Conservation (phyloP, 1,140 invertebrate species). For the Diachasma alloeum region DNA sequence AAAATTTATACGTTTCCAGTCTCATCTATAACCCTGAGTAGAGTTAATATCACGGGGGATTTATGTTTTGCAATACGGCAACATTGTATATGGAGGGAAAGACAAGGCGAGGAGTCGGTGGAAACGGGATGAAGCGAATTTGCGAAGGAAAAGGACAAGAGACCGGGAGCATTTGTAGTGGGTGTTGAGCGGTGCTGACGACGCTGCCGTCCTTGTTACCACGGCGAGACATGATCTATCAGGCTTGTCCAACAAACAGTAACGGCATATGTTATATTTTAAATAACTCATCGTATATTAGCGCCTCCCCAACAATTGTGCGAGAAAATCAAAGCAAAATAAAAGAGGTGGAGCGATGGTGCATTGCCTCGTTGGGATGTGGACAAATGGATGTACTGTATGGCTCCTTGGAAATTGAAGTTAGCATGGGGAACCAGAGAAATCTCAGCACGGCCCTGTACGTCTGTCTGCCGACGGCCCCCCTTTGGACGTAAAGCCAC, state of each 20-base stretch:
- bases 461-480: background rate
- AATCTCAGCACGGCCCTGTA: constrained; percentile 53
- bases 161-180: constrained; percentile 17
- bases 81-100: constrained; percentile 1
- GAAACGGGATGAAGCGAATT: constrained; percentile 33
- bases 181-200: constrained; percentile 51
- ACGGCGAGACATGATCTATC: constrained; percentile 50
- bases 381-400: background rate
- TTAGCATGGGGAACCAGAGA: constrained; percentile 36
- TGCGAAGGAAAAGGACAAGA: background rate
- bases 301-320: too few species aligned
- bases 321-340: background rate
- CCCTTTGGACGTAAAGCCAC: constrained; percentile 14
- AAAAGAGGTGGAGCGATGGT: background rate
- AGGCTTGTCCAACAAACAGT: constrained; percentile 33
- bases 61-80: background rate
- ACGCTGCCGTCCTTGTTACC: constrained; percentile 56
- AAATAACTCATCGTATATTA: background rate
- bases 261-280: background rate
- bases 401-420: background rate
- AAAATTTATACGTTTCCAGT: background rate
- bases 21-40: background rate
- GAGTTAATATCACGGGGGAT: background rate
- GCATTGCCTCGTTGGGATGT: background rate
- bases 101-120: constrained; percentile 6